Evolutionary conservation across 92 coral and sea anemone genomes (phyloP).

Genomic region (Porites rus): DNA sequence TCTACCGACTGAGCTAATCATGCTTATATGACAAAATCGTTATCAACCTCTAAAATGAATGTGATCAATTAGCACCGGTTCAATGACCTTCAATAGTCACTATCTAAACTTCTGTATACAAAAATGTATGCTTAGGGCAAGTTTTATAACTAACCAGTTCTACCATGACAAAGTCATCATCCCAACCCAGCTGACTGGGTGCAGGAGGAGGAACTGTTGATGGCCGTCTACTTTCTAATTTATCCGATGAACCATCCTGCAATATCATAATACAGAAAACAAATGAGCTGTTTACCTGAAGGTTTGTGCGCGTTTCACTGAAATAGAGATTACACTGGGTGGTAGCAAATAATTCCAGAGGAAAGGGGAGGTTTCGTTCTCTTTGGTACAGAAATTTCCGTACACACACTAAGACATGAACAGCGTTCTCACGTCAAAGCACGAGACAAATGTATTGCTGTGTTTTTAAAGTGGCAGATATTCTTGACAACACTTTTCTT

Average conservation of each 20-base stretch:
- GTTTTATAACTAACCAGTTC: conserved; percentile 80
- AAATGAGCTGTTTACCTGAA: not conserved
- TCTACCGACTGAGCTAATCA: no score
- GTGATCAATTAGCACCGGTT: not conserved
- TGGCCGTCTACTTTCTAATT: conserved; percentile 40
- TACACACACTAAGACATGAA: not conserved
- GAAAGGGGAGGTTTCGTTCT: not conserved
- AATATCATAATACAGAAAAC: not conserved
- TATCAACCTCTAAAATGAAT: not conserved
- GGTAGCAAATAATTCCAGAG: no score
- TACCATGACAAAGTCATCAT: conserved; percentile 95
- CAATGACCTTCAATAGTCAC: not conserved
- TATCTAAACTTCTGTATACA: not conserved
- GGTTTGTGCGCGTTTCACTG: not conserved
- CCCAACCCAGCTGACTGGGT: conserved; percentile 79
- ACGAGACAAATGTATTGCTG: no score
- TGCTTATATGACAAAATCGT: no score
- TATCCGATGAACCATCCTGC: conserved; percentile 76
- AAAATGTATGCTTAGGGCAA: not conserved
- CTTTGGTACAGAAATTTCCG: not conserved
- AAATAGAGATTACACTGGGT: no score
- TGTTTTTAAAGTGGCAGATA: not conserved
- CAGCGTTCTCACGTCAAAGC: not conserved
- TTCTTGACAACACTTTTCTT: not conserved
- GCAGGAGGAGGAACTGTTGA: conserved; percentile 39